phyloP scores from a whole-genome alignment of 2,888 invertebrate genomes.

The Boloria euphrosyne region DNA sequence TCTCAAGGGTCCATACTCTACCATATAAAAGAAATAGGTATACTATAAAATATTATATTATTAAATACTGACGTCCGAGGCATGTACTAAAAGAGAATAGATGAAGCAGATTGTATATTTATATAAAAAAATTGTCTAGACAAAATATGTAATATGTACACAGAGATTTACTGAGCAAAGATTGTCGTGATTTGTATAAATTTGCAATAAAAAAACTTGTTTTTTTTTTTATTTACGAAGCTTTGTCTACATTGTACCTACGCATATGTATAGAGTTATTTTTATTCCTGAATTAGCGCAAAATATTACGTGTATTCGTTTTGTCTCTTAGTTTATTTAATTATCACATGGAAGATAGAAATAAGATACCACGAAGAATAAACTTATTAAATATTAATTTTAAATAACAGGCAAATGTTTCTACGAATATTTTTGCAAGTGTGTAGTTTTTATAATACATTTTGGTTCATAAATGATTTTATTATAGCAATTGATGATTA shows the following conservation, averaged over 20 bases:
- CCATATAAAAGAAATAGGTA: background rate
- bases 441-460: slow-evolving; percentile 8
- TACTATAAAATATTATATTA: background rate
- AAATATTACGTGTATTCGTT: background rate
- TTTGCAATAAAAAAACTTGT: slow-evolving; percentile 13
- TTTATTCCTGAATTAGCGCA: background rate
- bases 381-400: background rate
- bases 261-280: slow-evolving; percentile 1
- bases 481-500: slow-evolving; percentile 34
- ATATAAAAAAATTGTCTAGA: slow-evolving; percentile 25
- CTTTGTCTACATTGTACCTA: slow-evolving; percentile 2
- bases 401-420: slow-evolving; percentile 5
- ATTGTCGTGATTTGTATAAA: slow-evolving; percentile 17
- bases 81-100: background rate
- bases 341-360: background rate
- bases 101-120: slow-evolving; percentile 42
- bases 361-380: background rate
- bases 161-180: slow-evolving; percentile 4
- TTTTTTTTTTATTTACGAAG: slow-evolving; percentile 3
- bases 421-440: slow-evolving; percentile 7
- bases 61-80: background rate
- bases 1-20: slow-evolving; percentile 59
- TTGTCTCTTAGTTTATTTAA: background rate
- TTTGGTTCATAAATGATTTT: slow-evolving; percentile 26
- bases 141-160: slow-evolving; percentile 10